Conservation (phyloP, 1,140 invertebrate species). For the Coenobita brevimanus region DNA sequence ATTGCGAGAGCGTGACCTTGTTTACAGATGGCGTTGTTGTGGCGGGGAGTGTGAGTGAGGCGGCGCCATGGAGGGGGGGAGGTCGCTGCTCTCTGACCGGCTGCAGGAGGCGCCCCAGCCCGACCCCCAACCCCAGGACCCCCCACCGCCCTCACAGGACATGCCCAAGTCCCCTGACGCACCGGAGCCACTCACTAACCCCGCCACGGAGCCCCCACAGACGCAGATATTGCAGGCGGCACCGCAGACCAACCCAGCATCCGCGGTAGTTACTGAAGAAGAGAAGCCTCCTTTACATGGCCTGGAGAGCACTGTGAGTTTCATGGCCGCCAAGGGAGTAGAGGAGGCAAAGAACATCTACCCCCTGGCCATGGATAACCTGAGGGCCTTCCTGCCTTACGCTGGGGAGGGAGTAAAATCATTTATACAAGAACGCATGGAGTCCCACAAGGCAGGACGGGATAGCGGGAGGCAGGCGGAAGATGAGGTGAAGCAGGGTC, state of each 20-base stretch:
- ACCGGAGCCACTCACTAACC: constrained; percentile 16
- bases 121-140: neutral
- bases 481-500: neutral
- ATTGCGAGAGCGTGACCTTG: constrained; percentile 4
- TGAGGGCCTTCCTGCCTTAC: constrained; percentile 22
- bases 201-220: too few relatives aligned
- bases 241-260: constrained; percentile 7
- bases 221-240: too few relatives aligned
- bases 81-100: constrained; percentile 37
- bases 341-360: neutral
- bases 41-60: neutral
- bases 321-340: neutral
- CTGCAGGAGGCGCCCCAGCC: constrained; percentile 10
- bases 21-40: neutral
- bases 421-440: constrained; percentile 34
- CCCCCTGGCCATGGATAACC: constrained; percentile 24
- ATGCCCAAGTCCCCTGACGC: neutral
- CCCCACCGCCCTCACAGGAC: constrained; percentile 15
- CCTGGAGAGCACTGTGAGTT: constrained; percentile 1
- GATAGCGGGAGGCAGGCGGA: neutral
- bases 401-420: constrained; percentile 33
- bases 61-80: constrained; percentile 34
- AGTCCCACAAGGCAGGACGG: neutral
- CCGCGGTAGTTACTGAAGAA: neutral
- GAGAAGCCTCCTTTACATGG: neutral